A percentile compares a stretch with the other conserved stretches of the same genome.
phyloP scores from a whole-genome alignment of 37 sponge, comb jelly and placozoan genomes.

The Diacarnus erythraeanus region DNA sequence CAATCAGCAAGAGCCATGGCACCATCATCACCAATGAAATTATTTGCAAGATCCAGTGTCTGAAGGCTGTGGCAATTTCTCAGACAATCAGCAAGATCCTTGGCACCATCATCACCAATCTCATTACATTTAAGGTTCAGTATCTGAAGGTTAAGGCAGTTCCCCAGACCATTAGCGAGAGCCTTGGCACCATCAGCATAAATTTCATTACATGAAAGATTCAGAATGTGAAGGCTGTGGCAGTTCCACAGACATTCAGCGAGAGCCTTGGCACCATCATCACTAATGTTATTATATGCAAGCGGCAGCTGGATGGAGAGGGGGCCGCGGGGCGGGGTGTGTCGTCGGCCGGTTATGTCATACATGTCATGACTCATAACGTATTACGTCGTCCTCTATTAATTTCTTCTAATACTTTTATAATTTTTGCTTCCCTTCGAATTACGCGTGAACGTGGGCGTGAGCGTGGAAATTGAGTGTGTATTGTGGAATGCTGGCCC shows the following conservation, averaged over 20 bases:
- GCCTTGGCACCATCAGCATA: neutral
- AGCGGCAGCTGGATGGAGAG: too few species aligned
- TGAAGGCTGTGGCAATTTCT: neutral
- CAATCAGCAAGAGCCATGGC: neutral
- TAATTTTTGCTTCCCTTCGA: too few species aligned
- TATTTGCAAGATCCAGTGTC: neutral
- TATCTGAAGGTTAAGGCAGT: neutral
- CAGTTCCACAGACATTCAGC: neutral
- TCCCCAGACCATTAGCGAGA: neutral
- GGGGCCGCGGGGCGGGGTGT: too few species aligned
- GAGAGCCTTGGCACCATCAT: neutral
- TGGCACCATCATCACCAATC: constrained; percentile 1
- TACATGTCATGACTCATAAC: too few species aligned
- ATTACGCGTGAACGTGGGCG: too few species aligned
- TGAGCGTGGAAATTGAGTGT: too few species aligned
- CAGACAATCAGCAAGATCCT: neutral
- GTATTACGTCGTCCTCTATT: too few species aligned
- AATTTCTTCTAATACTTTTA: too few species aligned
- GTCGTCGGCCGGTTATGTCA: too few species aligned
- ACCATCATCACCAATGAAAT: constrained; percentile 1
- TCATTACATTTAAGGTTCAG: neutral
- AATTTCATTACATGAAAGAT: neutral
- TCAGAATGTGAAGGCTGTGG: neutral
- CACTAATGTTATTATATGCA: neutral
- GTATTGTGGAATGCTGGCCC: too few species aligned